Evolutionary conservation across 2,797 vertebrate genomes (phyloP).

Genomic region (Gouania willdenowi): DNA sequence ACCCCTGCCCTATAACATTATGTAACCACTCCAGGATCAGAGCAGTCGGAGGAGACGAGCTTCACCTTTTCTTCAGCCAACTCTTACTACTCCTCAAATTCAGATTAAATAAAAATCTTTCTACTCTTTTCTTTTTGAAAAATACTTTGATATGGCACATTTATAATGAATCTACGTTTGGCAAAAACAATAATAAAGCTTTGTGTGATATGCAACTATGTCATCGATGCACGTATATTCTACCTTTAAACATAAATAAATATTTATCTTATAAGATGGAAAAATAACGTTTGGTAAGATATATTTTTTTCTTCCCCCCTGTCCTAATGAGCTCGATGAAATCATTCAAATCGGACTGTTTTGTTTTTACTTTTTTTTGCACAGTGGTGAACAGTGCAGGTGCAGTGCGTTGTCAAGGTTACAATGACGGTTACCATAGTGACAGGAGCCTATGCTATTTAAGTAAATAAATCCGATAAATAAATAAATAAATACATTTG

Average conservation of each 20-base stretch:
- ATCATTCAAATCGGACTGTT: constrained; percentile 64
- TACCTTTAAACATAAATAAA: constrained; percentile 64
- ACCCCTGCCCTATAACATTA: no score
- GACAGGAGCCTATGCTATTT: constrained; percentile 63
- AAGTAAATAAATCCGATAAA: constrained; percentile 57
- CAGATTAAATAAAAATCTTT: constrained; percentile 1
- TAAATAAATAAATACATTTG: constrained; percentile 26
- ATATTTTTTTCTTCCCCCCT: constrained; percentile 11
- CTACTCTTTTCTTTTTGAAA: constrained; percentile 46
- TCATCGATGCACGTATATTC: constrained; percentile 47
- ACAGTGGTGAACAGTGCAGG: constrained; percentile 78
- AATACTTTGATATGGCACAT: constrained; percentile 73
- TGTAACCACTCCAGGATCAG: no score
- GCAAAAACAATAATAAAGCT: constrained; percentile 57
- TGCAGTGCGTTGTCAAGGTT: constrained; percentile 64
- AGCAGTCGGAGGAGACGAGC: no score
- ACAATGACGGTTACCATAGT: constrained; percentile 62
- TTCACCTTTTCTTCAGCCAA: not conserved
- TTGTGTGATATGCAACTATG: constrained; percentile 42
- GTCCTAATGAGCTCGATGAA: constrained; percentile 45
- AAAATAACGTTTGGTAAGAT: constrained; percentile 72
- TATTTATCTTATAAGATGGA: constrained; percentile 68
- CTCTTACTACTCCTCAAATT: constrained; percentile 19
- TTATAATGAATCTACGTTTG: constrained; percentile 61
- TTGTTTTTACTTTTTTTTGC: no score